Percentiles rank a stretch among this genome's conserved stretches.
Conservation (phyloP, 2,113 vertebrate genomes). For the Sitta europaea region DNA sequence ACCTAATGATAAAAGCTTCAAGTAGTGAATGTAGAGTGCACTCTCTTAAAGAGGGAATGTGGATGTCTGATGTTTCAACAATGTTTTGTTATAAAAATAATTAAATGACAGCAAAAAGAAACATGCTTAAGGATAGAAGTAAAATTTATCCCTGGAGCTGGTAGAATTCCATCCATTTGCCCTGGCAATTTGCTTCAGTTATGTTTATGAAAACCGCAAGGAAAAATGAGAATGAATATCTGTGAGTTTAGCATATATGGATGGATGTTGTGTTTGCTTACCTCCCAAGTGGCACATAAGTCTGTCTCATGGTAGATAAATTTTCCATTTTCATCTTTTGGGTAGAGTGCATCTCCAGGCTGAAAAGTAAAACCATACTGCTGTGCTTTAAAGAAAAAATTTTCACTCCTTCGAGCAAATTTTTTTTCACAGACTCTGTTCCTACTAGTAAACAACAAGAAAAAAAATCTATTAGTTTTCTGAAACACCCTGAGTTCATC, state of each 20-base stretch:
- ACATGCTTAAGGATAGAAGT: background rate
- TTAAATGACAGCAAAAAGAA: background rate
- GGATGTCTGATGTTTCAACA: background rate
- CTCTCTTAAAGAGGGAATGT: background rate
- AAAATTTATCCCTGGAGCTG: background rate
- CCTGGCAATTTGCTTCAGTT: background rate
- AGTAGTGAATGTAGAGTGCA: background rate
- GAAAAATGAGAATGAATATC: background rate
- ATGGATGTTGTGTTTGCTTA: constrained; percentile 63
- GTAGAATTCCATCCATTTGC: background rate
- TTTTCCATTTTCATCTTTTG: constrained; percentile 83
- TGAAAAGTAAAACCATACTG: constrained; percentile 57
- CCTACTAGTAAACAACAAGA: background rate
- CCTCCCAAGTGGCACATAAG: constrained; percentile 93
- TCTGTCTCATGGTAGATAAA: constrained; percentile 83
- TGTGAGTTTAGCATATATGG: background rate
- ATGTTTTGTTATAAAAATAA: background rate
- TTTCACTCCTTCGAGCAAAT: background rate
- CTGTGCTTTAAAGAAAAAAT: background rate
- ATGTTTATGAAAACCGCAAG: background rate
- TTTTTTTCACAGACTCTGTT: background rate
- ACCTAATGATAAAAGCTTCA: background rate
- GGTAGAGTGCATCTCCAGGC: constrained; percentile 84
- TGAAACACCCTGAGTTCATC: background rate
- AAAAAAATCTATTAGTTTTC: background rate